Percentiles rank a stretch among this genome's conserved stretches.
phyloP scores from a whole-genome alignment of 2,797 vertebrate genomes.

The Agapornis canus region DNA sequence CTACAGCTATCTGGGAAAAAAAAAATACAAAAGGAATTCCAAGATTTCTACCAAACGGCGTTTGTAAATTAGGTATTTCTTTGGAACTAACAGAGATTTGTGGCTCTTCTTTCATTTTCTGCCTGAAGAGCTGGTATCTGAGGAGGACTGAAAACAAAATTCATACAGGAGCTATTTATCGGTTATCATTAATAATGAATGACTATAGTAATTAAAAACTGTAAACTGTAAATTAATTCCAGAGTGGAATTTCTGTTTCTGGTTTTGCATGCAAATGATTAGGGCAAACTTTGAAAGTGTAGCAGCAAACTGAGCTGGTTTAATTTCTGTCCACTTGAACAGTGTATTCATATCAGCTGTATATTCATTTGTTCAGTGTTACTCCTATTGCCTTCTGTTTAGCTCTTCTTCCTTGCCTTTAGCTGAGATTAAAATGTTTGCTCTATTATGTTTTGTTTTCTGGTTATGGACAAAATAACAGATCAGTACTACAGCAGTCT shows the following conservation, averaged over 20 bases:
- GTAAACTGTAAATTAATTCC: conserved; percentile 51
- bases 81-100: background rate
- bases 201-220: conserved; percentile 49
- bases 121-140: background rate
- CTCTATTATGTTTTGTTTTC: background rate
- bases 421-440: background rate
- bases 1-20: background rate
- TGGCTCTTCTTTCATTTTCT: background rate
- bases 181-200: conserved; percentile 56
- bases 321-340: background rate
- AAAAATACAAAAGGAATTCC: background rate
- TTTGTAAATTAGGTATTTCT: background rate
- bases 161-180: background rate
- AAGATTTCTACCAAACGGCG: background rate
- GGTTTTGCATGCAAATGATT: background rate
- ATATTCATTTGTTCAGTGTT: background rate
- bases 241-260: conserved; percentile 19
- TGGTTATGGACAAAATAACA: background rate
- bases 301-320: background rate
- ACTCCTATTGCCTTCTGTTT: background rate
- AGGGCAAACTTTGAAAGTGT: background rate
- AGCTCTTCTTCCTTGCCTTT: background rate
- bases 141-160: background rate
- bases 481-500: background rate
- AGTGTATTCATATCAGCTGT: background rate